These are phyloP conservation scores for Catharus minimus DNA, from an alignment of 2,113 vertebrate genomes.

Conservation along the genomic window DNA sequence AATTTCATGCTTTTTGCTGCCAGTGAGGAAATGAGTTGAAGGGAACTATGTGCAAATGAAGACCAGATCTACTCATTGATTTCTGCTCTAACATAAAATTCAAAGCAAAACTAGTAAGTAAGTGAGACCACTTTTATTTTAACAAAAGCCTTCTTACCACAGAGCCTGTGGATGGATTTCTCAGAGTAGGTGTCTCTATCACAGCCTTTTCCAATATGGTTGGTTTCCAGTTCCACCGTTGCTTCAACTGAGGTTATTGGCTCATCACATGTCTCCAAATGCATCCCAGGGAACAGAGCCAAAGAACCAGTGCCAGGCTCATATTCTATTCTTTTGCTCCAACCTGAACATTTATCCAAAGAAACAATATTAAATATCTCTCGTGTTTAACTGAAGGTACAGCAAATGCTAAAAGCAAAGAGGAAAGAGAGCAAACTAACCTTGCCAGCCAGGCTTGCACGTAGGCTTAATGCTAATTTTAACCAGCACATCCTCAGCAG, in stretches of 20 bases:
- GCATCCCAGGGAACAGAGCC: conserved; percentile 90
- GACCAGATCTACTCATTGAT: neutral
- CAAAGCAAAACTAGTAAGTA: neutral
- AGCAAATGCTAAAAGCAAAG: neutral
- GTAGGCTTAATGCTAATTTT: conserved; percentile 94
- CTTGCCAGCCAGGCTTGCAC: conserved; percentile 96
- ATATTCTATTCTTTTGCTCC: conserved; percentile 93
- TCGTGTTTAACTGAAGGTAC: neutral
- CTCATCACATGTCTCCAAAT: conserved; percentile 91
- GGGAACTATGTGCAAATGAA: neutral
- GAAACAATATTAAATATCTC: neutral
- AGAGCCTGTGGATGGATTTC: conserved; percentile 94
- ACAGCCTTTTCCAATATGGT: conserved; percentile 96
- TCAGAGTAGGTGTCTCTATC: conserved; percentile 98
- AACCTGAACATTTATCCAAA: conserved; percentile 74
- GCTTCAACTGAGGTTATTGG: conserved; percentile 87
- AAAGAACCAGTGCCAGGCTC: conserved; percentile 93
- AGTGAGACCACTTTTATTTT: neutral
- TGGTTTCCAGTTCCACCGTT: conserved; percentile 90
- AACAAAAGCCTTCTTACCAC: conserved; percentile 78
- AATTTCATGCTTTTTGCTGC: neutral
- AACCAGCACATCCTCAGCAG: conserved; percentile 90
- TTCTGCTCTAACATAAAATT: neutral
- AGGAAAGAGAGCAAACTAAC: conserved; percentile 63
- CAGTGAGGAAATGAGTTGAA: neutral